Percentiles rank a stretch among this genome's conserved stretches.
phyloP scores from a whole-genome alignment of 2,797 vertebrate genomes.

The Bovichtus diacanthus region DNA sequence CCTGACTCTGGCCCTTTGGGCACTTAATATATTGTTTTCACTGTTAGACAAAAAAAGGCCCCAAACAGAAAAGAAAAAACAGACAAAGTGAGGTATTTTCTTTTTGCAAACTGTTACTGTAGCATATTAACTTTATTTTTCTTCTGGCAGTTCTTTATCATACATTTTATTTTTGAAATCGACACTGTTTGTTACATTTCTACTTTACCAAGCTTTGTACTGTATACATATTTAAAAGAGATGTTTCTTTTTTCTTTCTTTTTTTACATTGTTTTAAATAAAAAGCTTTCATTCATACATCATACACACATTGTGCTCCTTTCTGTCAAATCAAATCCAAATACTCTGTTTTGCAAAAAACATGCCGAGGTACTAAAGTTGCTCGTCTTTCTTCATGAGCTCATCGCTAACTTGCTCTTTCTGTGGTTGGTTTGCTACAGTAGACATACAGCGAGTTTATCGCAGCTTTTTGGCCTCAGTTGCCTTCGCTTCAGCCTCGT shows the following conservation, averaged over 20 bases:
- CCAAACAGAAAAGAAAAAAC: conserved; percentile 19
- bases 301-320: conserved; percentile 7
- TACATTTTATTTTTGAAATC: conserved; percentile 59
- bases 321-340: conserved; percentile 12
- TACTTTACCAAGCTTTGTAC: conserved; percentile 47
- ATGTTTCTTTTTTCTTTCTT: conserved; percentile 45
- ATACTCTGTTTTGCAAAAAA: no score
- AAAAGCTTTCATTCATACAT: conserved; percentile 56
- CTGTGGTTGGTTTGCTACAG: background rate
- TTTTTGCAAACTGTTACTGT: conserved; percentile 77
- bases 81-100: conserved; percentile 21
- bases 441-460: background rate
- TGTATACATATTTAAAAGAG: conserved; percentile 65
- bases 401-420: background rate
- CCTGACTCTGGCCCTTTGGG: background rate
- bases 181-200: conserved; percentile 77
- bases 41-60: conserved; percentile 5
- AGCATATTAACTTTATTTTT: conserved; percentile 42
- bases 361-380: background rate
- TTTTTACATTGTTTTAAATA: conserved; percentile 71
- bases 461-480: background rate
- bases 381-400: background rate
- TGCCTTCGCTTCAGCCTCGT: background rate
- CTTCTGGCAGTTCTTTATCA: conserved; percentile 21
- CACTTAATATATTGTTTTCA: background rate